These are phyloP conservation scores for Gastrophryne carolinensis DNA, from an alignment of 2,797 vertebrate genomes.

Conservation along the genomic window DNA sequence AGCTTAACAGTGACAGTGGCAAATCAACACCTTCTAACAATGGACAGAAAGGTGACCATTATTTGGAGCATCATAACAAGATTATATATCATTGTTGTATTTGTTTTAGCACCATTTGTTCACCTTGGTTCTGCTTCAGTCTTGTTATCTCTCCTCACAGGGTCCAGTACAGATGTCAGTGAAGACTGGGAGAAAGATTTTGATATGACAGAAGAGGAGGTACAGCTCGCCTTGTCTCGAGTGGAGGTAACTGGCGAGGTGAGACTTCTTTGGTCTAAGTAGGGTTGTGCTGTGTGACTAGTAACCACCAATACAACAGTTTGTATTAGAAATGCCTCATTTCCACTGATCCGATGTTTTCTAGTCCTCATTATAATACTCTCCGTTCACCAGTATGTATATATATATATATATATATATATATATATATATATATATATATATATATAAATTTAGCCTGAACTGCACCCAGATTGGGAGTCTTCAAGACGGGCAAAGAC, in stretches of 20 bases:
- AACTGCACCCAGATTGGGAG: no score
- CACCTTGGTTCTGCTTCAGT: neutral
- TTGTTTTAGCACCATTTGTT: neutral
- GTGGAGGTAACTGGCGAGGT: conserved; percentile 88
- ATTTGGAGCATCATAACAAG: neutral
- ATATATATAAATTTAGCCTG: no score
- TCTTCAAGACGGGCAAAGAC: no score
- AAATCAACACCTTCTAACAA: conserved; percentile 98
- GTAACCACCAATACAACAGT: no score
- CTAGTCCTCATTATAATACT: no score
- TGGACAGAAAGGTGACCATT: conserved; percentile 88
- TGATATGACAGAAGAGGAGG: conserved; percentile 98
- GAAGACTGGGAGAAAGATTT: conserved; percentile 99
- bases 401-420: no score
- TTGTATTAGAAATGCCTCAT: no score
- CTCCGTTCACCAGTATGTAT: no score
- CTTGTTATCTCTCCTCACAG: conserved; percentile 31
- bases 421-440: no score
- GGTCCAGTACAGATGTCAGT: conserved; percentile 94
- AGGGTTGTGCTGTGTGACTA: no score
- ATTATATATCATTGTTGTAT: neutral
- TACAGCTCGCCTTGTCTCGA: conserved; percentile 89
- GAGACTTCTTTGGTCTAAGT: no score
- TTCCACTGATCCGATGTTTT: no score
- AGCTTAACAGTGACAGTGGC: conserved; percentile 96